Percentiles rank a stretch among this genome's conserved stretches.
phyloP scores from a whole-genome alignment of 2,888 invertebrate species.

The Scelioninae gen. 1 region DNA sequence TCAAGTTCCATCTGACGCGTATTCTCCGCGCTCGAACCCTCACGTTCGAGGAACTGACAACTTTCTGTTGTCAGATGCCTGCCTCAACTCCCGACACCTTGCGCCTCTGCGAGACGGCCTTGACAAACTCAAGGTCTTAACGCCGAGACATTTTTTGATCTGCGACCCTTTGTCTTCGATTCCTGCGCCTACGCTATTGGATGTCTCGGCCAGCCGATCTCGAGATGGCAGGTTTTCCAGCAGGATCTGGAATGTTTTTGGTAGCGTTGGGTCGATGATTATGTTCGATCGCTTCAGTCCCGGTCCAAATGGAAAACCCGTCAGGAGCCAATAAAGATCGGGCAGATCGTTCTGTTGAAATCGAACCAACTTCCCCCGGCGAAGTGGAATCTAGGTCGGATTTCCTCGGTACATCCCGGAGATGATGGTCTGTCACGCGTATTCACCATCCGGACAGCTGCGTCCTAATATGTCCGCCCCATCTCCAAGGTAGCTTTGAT shows the following conservation, averaged over 20 bases:
- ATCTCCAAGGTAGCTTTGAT: constrained; percentile 10
- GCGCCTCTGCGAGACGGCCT: background rate
- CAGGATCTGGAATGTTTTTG: constrained; percentile 15
- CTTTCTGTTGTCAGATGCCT: background rate
- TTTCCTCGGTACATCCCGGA: background rate
- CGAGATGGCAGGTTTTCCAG: background rate
- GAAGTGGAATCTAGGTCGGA: constrained; percentile 26
- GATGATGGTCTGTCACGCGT: constrained; percentile 3
- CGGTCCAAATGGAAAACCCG: background rate
- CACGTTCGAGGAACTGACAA: constrained; percentile 4
- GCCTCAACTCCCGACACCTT: background rate
- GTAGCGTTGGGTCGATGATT: constrained; percentile 4
- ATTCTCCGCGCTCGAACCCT: background rate
- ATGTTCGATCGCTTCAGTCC: constrained; percentile 7
- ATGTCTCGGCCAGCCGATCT: too few relatives aligned
- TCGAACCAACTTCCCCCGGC: constrained; percentile 5
- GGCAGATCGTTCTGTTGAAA: constrained; percentile 12
- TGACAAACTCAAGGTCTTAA: constrained; percentile 1
- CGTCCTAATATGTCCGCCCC: background rate
- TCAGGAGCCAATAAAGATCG: background rate
- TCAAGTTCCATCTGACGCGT: background rate
- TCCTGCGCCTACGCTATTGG: background rate
- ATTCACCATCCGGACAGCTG: constrained; percentile 1
- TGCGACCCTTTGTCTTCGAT: background rate
- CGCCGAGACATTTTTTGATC: constrained; percentile 17